Conservation (phyloP, 2,113 vertebrate genomes). For the Hypomesus transpacificus region DNA sequence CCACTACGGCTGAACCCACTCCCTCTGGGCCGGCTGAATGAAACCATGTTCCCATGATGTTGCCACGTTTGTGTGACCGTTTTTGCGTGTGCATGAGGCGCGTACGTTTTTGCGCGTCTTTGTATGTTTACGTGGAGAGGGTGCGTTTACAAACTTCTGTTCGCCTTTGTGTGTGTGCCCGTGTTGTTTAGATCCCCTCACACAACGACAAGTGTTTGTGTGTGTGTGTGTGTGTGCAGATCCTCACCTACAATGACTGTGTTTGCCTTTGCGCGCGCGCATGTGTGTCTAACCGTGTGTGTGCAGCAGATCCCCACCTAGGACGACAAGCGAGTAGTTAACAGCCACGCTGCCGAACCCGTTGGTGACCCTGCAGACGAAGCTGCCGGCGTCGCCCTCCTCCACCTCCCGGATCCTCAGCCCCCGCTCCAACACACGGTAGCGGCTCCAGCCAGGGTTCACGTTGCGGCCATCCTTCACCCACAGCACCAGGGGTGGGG, state of each 20-base stretch:
- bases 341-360: constrained; percentile 62
- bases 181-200: too few relatives aligned
- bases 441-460: constrained; percentile 54
- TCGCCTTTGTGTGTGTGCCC: too few relatives aligned
- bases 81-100: too few relatives aligned
- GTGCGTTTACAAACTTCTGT: too few relatives aligned
- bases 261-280: background rate
- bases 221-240: too few relatives aligned
- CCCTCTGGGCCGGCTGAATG: constrained; percentile 18
- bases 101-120: too few relatives aligned
- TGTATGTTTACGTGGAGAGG: too few relatives aligned
- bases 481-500: constrained; percentile 59
- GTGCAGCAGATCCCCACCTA: constrained; percentile 35
- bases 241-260: background rate
- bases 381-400: constrained; percentile 50
- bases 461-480: constrained; percentile 59
- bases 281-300: background rate
- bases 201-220: too few relatives aligned
- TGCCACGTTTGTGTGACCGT: constrained; percentile 6
- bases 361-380: constrained; percentile 58
- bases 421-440: constrained; percentile 43
- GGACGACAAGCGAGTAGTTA: constrained; percentile 60
- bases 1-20: constrained; percentile 3
- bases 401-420: constrained; percentile 58
- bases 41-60: constrained; percentile 33